Percentiles rank a stretch among this genome's conserved stretches.
phyloP scores from a whole-genome alignment of 2,888 invertebrate species.

The Leptinotarsa tumamoca region DNA sequence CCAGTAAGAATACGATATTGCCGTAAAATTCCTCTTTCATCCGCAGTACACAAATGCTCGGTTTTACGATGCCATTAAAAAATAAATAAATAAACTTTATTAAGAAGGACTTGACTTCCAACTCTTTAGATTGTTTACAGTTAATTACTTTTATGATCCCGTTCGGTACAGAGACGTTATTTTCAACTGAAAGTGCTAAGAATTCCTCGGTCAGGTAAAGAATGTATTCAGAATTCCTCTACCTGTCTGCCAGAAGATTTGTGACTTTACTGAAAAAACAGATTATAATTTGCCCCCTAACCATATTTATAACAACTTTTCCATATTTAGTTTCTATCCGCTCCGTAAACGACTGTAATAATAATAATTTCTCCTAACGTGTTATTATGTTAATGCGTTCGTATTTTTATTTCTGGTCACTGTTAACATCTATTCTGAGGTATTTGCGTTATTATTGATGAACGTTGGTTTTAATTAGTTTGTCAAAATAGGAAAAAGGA shows the following conservation, averaged over 20 bases:
- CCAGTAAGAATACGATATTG: neutral
- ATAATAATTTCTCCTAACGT: conserved; percentile 16
- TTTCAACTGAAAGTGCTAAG: neutral
- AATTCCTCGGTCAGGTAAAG: neutral
- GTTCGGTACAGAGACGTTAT: conserved; percentile 15
- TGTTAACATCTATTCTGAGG: neutral
- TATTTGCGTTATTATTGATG: conserved; percentile 9
- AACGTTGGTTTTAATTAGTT: conserved; percentile 1
- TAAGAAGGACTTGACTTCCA: conserved; percentile 16
- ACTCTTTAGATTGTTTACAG: conserved; percentile 19
- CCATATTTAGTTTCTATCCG: conserved; percentile 9
- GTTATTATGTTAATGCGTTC: conserved; percentile 8
- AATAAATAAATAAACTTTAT: conserved; percentile 21
- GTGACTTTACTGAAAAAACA: conserved; percentile 13
- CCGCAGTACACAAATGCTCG: conserved; percentile 1
- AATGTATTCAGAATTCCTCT: conserved; percentile 8
- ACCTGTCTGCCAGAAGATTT: conserved; percentile 11
- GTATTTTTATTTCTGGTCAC: conserved; percentile 4
- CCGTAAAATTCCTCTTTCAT: conserved; percentile 12
- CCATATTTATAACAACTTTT: conserved; percentile 20
- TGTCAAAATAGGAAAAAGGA: conserved; percentile 10
- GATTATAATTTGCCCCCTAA: conserved; percentile 15
- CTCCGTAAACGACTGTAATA: conserved; percentile 19
- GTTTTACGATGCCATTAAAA: conserved; percentile 14
- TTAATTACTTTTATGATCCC: conserved; percentile 10